Conservation (phyloP, 2,888 invertebrate species). For the Acanthosepion lycidas region DNA sequence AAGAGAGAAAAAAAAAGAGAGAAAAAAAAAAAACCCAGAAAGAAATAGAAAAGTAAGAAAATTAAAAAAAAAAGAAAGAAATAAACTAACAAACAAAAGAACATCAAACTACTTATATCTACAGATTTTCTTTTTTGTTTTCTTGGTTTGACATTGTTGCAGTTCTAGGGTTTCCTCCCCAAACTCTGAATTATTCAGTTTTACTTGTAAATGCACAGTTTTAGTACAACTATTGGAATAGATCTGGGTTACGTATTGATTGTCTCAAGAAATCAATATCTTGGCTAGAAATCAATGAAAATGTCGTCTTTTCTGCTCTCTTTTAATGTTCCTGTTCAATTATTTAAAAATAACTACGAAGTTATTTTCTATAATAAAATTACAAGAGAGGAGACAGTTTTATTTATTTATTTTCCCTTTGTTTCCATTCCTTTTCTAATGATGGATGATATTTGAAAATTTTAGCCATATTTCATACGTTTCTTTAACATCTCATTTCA, state of each 20-base stretch:
- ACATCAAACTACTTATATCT: background rate
- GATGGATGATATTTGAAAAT: background rate
- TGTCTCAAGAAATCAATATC: conserved; percentile 33
- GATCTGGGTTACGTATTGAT: conserved; percentile 8
- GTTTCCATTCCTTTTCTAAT: background rate
- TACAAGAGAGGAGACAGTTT: background rate
- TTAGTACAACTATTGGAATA: background rate
- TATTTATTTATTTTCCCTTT: background rate
- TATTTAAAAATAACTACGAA: conserved; percentile 1
- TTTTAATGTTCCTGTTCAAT: conserved; percentile 12
- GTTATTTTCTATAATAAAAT: conserved; percentile 33
- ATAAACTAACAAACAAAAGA: background rate
- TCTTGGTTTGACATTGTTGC: background rate
- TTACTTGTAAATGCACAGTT: conserved; percentile 33
- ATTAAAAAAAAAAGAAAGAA: background rate
- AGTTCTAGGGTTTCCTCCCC: background rate
- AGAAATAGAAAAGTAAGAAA: no score
- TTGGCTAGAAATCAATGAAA: conserved; percentile 33
- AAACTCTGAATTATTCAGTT: conserved; percentile 33
- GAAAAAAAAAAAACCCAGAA: no score
- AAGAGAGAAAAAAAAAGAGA: no score
- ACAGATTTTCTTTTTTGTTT: background rate
- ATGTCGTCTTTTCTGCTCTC: conserved; percentile 33
- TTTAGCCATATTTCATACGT: background rate
- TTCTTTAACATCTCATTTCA: no score